Evolutionary conservation across 1,140 invertebrate genomes (phyloP).

Genomic region (Tetranychus urticae): DNA sequence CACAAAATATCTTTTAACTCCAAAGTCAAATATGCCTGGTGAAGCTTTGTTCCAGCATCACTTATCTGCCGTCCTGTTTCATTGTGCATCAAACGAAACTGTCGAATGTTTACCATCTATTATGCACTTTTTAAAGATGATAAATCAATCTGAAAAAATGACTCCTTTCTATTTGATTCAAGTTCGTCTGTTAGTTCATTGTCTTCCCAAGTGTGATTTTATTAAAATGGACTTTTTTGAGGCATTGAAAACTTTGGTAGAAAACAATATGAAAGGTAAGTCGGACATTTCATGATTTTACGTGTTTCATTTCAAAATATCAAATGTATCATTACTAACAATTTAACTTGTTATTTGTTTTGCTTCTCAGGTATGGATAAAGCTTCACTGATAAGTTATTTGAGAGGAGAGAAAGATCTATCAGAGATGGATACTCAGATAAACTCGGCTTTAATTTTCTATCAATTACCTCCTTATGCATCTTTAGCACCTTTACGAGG

Average conservation of each 20-base stretch:
- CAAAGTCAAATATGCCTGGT: conserved; percentile 8
- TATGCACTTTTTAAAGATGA: conserved; percentile 3
- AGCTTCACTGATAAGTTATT: neutral
- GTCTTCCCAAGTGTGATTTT: neutral
- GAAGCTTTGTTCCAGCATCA: conserved; percentile 28
- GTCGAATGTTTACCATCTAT: conserved; percentile 41
- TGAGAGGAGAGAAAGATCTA: neutral
- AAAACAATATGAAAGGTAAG: neutral
- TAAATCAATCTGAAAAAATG: neutral
- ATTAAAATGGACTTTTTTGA: neutral
- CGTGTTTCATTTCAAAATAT: neutral
- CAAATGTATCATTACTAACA: neutral
- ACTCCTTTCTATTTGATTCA: neutral
- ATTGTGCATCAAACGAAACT: conserved; percentile 63
- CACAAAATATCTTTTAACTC: conserved; percentile 33
- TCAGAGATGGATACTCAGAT: neutral
- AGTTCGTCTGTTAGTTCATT: neutral
- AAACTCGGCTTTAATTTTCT: neutral
- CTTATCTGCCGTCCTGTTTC: conserved; percentile 49
- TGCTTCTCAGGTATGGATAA: neutral
- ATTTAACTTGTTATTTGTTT: neutral
- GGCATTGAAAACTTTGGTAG: neutral
- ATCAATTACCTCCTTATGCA: neutral
- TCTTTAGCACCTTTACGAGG: neutral
- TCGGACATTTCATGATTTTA: no score